Evolutionary conservation across 2,113 vertebrate genomes (phyloP), one percentile per base, ranked within the genome.

Genomic region (Bostrychus sinensis): DNA sequence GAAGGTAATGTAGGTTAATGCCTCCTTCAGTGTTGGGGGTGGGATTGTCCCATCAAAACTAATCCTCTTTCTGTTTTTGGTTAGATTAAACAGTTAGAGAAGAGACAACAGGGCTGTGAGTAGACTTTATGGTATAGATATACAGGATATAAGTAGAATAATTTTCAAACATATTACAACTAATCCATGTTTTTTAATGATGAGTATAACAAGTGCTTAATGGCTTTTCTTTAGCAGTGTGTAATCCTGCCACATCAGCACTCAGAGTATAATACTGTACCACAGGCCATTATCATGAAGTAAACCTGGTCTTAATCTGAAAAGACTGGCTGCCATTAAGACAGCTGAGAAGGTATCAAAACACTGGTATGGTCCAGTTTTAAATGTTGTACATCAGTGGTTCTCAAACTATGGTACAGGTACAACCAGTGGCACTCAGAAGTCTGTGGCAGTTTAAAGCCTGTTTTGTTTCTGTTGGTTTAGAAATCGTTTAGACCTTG

Each of bases 1-100:
- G 8, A 32, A 55, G 20, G 28, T 13, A 19, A 55, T 32, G 53
- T 36, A 22, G 53, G 53, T 55, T 55, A 55, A 36, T 55, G 53
- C 32, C 28, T n/a, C 17, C 28, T 34, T 36, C 17, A 34, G 32
- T 36, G 53, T 36, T 55, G 53, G 53, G 53, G 53, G 53, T 55
- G 14, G 48, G 53, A 36, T n/a, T 11, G 3, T 13, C 53, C 53
- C 30, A 36, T 55, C 17, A 32, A 8, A 19, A 7, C n/a, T 36
- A 55, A 55, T 55, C 53, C 53, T 55, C 30, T 32, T 36, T 3
- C 8, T 34, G 53, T 36, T 55, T 55, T 22, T 20, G 25, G 30
- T 36, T 1, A 12, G 28, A 34, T 55, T 55, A 36, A 7, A n/a
- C n/a, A n/a, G n/a, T n/a, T n/a, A n/a, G n/a, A n/a, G n/a, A n/a